Conservation (phyloP, 2,113 vertebrate genomes). For the Hucho hucho region DNA sequence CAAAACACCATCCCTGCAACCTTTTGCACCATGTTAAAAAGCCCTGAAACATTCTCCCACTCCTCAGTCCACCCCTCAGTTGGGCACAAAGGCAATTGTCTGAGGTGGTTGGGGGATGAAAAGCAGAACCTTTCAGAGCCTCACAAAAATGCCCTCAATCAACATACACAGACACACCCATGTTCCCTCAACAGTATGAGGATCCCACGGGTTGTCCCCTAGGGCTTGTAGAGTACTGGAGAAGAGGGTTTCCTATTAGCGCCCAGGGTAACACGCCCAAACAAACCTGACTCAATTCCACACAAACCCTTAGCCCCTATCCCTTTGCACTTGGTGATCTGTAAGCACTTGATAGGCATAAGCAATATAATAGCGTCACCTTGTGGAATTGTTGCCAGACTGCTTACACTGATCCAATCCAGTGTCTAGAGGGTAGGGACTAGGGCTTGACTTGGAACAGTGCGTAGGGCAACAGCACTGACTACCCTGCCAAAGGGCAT, state of each 20-base stretch:
- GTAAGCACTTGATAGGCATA: no score
- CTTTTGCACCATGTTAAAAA: conserved; percentile 18
- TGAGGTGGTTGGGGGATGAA: background rate
- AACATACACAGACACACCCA: background rate
- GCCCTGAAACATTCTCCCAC: conserved; percentile 3
- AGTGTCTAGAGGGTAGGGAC: background rate
- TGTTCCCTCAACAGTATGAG: background rate
- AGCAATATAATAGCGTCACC: no score
- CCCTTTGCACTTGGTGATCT: no score
- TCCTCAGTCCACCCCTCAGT: conserved; percentile 11
- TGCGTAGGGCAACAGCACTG: conserved; percentile 19
- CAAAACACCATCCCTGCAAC: conserved; percentile 6
- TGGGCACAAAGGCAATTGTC: conserved; percentile 18
- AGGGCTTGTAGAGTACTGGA: conserved; percentile 21
- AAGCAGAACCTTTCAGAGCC: background rate
- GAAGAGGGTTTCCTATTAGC: background rate
- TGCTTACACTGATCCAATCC: no score
- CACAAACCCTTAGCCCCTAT: no score
- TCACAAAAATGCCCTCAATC: conserved; percentile 2
- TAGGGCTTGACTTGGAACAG: conserved; percentile 20
- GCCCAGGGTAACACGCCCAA: no score
- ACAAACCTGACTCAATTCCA: no score
- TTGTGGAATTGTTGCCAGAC: no score
- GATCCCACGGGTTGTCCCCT: conserved; percentile 5
- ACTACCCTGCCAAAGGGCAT: conserved; percentile 19